These are phyloP conservation scores for Deroptyus accipitrinus DNA, from an alignment of 2,113 vertebrate species.

Conservation along the genomic window DNA sequence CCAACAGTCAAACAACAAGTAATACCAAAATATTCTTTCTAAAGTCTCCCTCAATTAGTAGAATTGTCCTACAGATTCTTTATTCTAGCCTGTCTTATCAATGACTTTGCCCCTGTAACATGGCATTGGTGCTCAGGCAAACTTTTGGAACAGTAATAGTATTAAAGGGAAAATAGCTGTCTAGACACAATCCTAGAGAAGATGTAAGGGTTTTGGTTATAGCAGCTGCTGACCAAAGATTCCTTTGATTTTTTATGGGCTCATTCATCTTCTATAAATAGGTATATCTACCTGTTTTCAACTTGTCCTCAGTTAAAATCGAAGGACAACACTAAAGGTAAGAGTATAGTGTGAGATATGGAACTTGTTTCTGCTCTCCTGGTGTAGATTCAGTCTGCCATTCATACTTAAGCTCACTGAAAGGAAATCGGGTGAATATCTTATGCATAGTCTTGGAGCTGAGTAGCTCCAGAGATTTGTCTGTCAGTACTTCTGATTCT, in stretches of 20 bases:
- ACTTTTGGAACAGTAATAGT: not conserved
- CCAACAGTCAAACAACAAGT: not conserved
- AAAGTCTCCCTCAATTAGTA: not conserved
- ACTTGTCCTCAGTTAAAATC: not conserved
- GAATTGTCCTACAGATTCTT: not conserved
- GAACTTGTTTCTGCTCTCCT: not conserved
- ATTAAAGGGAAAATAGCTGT: not conserved
- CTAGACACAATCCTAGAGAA: not conserved
- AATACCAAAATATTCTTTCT: not conserved
- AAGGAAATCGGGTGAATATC: not conserved
- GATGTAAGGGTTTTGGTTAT: not conserved
- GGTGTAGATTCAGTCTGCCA: not conserved
- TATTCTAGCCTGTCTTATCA: not conserved
- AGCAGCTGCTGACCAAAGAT: not conserved
- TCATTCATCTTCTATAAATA: not conserved
- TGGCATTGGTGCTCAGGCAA: not conserved
- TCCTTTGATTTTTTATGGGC: not conserved
- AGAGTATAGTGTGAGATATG: not conserved
- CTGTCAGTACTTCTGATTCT: not conserved
- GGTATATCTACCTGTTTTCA: accelerated
- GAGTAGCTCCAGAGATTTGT: not conserved
- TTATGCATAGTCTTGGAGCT: not conserved
- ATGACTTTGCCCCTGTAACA: not conserved
- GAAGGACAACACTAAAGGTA: not conserved
- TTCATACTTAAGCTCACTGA: not conserved